Conservation (phyloP, 2,888 invertebrate genomes). For the Phymatocera aterrima region DNA sequence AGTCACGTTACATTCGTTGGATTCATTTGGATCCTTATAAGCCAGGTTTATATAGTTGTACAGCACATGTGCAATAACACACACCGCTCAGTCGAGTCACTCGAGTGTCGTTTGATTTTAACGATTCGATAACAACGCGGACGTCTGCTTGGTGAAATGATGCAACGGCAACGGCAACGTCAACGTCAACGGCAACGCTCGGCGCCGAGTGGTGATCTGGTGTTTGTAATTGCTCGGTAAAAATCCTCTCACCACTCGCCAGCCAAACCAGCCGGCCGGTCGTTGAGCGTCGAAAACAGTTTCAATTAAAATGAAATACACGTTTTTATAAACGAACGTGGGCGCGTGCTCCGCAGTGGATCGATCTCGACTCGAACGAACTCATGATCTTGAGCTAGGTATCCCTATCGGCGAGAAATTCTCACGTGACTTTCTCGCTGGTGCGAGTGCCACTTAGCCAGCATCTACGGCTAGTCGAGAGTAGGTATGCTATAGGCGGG, state of each 20-base stretch:
- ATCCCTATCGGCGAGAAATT: too few species aligned
- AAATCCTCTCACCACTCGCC: conserved; percentile 36
- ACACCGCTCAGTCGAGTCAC: not conserved
- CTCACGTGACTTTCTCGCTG: too few species aligned
- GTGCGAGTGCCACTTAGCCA: too few species aligned
- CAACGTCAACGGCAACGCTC: too few species aligned
- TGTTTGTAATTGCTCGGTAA: conserved; percentile 53
- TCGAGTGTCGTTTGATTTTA: conserved; percentile 52
- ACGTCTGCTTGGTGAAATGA: conserved; percentile 35
- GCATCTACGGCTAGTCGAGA: too few species aligned
- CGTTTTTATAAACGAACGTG: conserved; percentile 25
- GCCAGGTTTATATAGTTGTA: too few species aligned
- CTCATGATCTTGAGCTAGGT: not conserved
- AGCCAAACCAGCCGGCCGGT: not conserved
- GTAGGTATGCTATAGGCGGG: too few species aligned
- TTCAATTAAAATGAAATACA: not conserved
- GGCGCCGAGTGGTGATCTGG: conserved; percentile 51
- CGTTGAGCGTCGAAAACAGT: conserved; percentile 26
- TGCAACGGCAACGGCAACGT: too few species aligned
- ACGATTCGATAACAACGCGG: conserved; percentile 38
- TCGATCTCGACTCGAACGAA: not conserved
- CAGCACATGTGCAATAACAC: not conserved
- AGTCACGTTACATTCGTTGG: not conserved
- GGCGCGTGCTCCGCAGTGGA: conserved; percentile 4
- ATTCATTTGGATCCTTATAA: not conserved